phyloP scores from a whole-genome alignment of 2,113 vertebrate genomes.

The Toxotes jaculatrix region DNA sequence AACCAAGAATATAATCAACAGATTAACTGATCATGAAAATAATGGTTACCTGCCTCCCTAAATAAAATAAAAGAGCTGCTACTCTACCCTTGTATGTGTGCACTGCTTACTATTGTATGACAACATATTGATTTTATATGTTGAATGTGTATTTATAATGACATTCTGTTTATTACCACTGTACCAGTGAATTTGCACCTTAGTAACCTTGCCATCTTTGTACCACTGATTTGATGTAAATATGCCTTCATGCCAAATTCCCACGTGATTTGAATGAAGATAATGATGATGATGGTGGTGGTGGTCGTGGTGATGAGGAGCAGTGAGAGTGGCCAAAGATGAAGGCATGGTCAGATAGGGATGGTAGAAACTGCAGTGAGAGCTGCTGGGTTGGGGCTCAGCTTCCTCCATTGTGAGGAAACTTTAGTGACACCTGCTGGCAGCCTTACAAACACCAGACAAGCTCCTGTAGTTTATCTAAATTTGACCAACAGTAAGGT shows the following conservation, averaged over 20 bases:
- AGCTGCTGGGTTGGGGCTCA: constrained; percentile 8
- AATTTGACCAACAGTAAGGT: constrained; percentile 15
- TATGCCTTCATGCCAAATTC: neutral
- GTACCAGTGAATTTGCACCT: neutral
- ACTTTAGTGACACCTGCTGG: constrained; percentile 75
- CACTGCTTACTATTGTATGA: neutral
- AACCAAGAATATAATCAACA: neutral
- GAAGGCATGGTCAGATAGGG: neutral
- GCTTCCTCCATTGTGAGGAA: neutral
- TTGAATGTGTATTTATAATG: neutral
- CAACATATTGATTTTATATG: neutral
- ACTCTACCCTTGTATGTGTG: no score
- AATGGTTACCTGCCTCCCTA: neutral
- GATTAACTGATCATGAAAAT: neutral
- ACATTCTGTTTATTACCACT: no score
- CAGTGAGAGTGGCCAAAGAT: neutral
- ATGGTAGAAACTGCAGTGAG: constrained; percentile 32
- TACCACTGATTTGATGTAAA: neutral
- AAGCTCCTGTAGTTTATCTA: neutral
- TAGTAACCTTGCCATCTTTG: neutral
- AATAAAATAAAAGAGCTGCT: neutral
- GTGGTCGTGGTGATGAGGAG: neutral
- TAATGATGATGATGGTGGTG: neutral
- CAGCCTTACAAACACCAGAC: neutral
- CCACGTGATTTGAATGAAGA: neutral